Evolutionary conservation across 2,888 invertebrate species (phyloP).

Genomic region (Frankliniella intonsa): DNA sequence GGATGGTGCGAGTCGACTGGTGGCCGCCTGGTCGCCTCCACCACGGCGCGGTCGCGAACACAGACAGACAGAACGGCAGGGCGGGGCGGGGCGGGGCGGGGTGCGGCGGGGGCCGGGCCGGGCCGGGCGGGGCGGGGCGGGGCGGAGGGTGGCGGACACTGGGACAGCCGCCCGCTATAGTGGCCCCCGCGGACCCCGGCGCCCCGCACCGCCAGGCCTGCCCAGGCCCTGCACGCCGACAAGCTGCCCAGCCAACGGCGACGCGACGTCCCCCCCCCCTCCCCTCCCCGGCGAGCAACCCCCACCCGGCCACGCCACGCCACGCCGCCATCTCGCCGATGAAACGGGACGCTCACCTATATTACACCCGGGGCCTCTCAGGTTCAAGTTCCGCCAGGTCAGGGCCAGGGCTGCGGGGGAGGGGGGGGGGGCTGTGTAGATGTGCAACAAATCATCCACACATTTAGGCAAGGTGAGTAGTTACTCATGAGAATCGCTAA

Average conservation of each 20-base stretch:
- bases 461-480: no score
- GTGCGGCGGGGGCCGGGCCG: not conserved
- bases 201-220: not conserved
- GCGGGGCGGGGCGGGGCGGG: not conserved
- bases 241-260: no score
- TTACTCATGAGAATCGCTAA: no score
- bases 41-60: no score
- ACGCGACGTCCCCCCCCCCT: no score
- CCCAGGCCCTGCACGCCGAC: not conserved
- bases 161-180: not conserved
- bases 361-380: not conserved
- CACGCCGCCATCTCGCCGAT: not conserved
- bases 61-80: not conserved
- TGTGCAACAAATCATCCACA: no score
- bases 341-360: slow-evolving; percentile 18
- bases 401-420: not conserved
- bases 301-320: no score
- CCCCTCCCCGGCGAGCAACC: no score
- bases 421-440: no score
- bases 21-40: not conserved
- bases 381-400: slow-evolving; percentile 19
- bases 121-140: not conserved
- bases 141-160: not conserved
- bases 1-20: slow-evolving; percentile 6
- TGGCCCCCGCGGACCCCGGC: not conserved